Evolutionary conservation across 2,888 invertebrate genomes (phyloP).

Genomic region (Diogma glabrata): DNA sequence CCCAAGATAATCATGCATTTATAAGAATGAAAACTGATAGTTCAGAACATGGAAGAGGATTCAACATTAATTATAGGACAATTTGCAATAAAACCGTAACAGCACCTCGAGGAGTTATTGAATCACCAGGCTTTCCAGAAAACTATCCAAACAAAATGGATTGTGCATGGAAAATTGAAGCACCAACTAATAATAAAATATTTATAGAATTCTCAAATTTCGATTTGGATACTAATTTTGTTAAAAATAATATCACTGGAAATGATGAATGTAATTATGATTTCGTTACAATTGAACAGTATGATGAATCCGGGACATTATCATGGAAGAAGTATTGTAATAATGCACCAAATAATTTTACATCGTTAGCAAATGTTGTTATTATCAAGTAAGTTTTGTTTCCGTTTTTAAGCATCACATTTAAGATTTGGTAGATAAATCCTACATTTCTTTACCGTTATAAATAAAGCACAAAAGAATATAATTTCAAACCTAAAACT

Average conservation of each 20-base stretch:
- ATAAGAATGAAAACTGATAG: constrained; percentile 63
- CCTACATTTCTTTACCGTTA: too few relatives aligned
- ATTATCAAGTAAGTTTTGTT: too few relatives aligned
- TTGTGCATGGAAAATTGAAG: constrained; percentile 68
- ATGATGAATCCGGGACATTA: constrained; percentile 33
- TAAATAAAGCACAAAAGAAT: too few relatives aligned
- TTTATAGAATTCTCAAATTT: constrained; percentile 76
- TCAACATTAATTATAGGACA: constrained; percentile 61
- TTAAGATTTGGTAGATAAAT: too few relatives aligned
- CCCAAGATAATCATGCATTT: constrained; percentile 50
- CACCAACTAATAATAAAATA: constrained; percentile 64
- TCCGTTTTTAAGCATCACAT: too few relatives aligned
- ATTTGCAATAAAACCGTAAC: constrained; percentile 26
- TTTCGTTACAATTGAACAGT: constrained; percentile 38
- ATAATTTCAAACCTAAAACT: too few relatives aligned
- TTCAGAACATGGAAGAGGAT: constrained; percentile 56
- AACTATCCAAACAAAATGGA: constrained; percentile 48
- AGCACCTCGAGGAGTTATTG: constrained; percentile 55
- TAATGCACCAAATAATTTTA: constrained; percentile 21
- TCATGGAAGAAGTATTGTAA: constrained; percentile 26
- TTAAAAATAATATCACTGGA: too few relatives aligned
- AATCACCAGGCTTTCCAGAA: constrained; percentile 74
- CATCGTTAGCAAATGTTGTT: constrained; percentile 23
- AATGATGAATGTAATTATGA: constrained; percentile 46
- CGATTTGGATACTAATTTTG: constrained; percentile 41